Percentiles rank a stretch among this genome's conserved stretches.
Conservation (phyloP, 2,888 invertebrate species). For the Agrochola macilenta region DNA sequence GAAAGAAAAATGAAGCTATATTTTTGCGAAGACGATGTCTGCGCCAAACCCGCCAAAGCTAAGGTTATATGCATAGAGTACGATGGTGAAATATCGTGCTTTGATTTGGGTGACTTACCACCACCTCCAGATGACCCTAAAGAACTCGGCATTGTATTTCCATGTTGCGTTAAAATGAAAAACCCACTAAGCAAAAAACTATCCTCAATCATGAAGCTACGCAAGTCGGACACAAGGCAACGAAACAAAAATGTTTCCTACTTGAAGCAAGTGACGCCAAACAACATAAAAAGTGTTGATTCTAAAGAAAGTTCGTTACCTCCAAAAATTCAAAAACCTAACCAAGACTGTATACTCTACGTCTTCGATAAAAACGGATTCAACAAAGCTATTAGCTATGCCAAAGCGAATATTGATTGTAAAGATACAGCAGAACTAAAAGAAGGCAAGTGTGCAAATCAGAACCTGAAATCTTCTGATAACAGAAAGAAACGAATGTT, state of each 20-base stretch:
- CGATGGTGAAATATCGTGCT: constrained; percentile 40
- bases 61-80: constrained; percentile 38
- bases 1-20: constrained; percentile 33
- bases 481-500: constrained; percentile 14
- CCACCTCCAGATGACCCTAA: constrained; percentile 25
- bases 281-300: not conserved
- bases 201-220: not conserved
- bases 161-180: constrained; percentile 39
- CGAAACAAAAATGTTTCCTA: not conserved
- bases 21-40: constrained; percentile 28
- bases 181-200: not conserved
- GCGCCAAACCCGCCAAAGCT: constrained; percentile 10
- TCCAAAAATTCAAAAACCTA: constrained; percentile 4
- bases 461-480: not conserved
- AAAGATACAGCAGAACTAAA: constrained; percentile 11
- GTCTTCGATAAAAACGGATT: constrained; percentile 41
- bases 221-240: not conserved
- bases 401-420: constrained; percentile 45
- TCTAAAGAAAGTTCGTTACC: constrained; percentile 18
- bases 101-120: constrained; percentile 38
- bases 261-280: constrained; percentile 5
- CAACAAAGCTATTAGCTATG: constrained; percentile 31
- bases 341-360: constrained; percentile 39
- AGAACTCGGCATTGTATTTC: constrained; percentile 46
- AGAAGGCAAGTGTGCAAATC: not conserved